Percentiles rank a stretch among this genome's conserved stretches.
These are phyloP conservation scores for Eupithecia dodoneata DNA, from an alignment of 2,888 invertebrate genomes.

Conservation along the genomic window DNA sequence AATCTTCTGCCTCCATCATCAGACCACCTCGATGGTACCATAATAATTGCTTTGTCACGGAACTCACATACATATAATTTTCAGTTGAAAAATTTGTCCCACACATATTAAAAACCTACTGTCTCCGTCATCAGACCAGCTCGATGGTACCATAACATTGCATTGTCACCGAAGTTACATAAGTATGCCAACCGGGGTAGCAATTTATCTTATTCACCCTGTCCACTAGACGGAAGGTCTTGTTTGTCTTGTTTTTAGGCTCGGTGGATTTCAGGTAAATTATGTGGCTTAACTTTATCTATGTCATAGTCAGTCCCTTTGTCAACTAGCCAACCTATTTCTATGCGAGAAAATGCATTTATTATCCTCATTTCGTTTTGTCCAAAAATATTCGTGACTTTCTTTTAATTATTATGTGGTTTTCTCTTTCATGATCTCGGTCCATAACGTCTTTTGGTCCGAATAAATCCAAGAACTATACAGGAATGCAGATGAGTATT, in stretches of 20 bases:
- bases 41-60: too few relatives aligned
- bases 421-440: too few relatives aligned
- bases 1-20: too few relatives aligned
- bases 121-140: too few relatives aligned
- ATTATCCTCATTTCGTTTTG: not conserved
- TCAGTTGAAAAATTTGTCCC: too few relatives aligned
- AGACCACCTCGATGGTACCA: too few relatives aligned
- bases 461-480: not conserved
- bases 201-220: constrained; percentile 50
- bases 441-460: not conserved
- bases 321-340: constrained; percentile 1
- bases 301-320: not conserved
- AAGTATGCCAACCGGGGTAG: not conserved
- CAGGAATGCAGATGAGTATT: not conserved
- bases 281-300: constrained; percentile 14
- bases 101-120: too few relatives aligned
- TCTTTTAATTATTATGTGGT: not conserved
- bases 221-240: constrained; percentile 31
- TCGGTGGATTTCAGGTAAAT: constrained; percentile 14
- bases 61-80: too few relatives aligned
- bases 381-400: not conserved
- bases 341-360: not conserved
- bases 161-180: too few relatives aligned
- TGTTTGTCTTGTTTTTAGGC: constrained; percentile 13
- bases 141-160: too few relatives aligned